Percentiles rank a stretch among this genome's conserved stretches.
These are phyloP conservation scores for Alectoris magna DNA, from an alignment of 2,797 vertebrate genomes.

Conservation along the genomic window DNA sequence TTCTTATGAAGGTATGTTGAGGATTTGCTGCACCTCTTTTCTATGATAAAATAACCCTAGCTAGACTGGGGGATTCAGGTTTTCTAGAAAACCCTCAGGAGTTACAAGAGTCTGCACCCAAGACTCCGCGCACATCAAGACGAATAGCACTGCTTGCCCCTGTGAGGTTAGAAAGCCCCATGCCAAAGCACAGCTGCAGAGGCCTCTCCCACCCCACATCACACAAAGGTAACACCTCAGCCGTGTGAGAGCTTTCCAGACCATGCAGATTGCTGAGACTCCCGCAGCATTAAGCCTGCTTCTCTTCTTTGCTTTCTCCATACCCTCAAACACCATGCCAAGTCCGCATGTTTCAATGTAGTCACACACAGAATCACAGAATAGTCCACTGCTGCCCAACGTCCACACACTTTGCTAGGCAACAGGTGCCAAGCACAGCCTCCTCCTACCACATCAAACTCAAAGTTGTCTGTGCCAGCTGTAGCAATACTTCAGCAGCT, in stretches of 20 bases:
- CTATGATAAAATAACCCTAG: not conserved
- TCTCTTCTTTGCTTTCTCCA: conserved; percentile 14
- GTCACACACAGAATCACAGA: no score
- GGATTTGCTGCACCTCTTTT: not conserved
- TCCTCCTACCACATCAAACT: not conserved
- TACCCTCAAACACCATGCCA: conserved; percentile 48
- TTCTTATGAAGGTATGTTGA: not conserved
- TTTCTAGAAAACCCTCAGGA: not conserved
- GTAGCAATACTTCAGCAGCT: accelerated
- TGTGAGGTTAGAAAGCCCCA: not conserved
- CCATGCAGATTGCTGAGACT: not conserved
- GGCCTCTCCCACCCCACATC: conserved; percentile 16
- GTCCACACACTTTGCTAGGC: not conserved
- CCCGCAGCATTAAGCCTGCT: not conserved
- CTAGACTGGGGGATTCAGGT: not conserved
- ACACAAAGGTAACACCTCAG: not conserved
- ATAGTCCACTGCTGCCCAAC: not conserved
- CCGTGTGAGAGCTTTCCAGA: not conserved
- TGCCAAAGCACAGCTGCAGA: not conserved
- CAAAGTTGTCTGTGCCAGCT: not conserved
- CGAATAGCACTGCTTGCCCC: not conserved
- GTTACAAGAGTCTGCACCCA: not conserved
- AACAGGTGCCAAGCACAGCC: not conserved
- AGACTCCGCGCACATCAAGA: not conserved
- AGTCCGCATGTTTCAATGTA: conserved; percentile 15